Base-by-base conservation (phyloP, 2,888 invertebrate species). In the Agapostemon virescens region DNA sequence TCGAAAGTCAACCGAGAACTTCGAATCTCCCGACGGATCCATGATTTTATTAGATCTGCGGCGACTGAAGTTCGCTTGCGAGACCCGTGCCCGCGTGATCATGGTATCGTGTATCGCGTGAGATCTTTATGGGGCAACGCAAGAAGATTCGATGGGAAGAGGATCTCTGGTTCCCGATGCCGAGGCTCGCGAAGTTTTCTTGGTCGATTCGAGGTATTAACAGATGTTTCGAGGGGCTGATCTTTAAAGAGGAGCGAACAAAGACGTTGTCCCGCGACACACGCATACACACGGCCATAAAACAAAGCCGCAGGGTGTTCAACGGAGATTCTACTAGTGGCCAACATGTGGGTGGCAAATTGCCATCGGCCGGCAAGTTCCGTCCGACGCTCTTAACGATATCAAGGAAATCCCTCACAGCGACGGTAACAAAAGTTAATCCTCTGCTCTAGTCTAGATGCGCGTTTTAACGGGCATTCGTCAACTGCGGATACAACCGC, bases 331-430 rank as follows among this genome's bases (percentile, higher is more conserved):
- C 33, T 20, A 30, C 55, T 2, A 3, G 33, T 33, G 33, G 61
- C 33, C 33, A 61, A 61, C 61, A 33, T 17, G 61, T 61, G 33
- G 61, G 61, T 61, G 61, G 61, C 61, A 61, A 61, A 61, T 61
- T 61, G 61, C 61, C 61, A 61, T 33, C 11, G 61, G 33, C 20
- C 4, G 49, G 26, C 33, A 20, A 30, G 61, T 33, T 30, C 20
- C 4, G 33, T 20, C 61, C 61, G 9, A 20, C 61, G 30, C 33
- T 61, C 61, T 20, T 30, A 30, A 61, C 30, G 33, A 61, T 33
- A 61, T 61, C 33, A 20, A 61, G 11, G 3, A 33, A 33, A 61
- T 33, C 61, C 33, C 33, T 61, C 33, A 7, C 58, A 17, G 20
- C 58, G 9, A 20, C 58, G 20, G 30, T 15, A 30, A 58, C 30